Base-by-base conservation (phyloP, 2,888 invertebrate genomes). In the Maniola hyperantus region DNA sequence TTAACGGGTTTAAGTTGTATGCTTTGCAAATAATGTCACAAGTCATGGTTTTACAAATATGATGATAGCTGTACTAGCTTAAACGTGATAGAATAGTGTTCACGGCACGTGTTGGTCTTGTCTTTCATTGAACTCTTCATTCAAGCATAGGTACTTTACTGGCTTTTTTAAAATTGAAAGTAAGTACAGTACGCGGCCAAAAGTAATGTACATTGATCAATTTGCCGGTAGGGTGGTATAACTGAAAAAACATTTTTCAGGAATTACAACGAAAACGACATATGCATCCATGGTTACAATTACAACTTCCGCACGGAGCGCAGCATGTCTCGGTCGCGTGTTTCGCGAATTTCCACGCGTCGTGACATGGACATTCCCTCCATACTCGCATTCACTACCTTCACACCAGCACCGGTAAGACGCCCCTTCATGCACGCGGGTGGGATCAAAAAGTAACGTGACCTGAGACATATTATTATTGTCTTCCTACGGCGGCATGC, bases 321-420 rank as follows among this genome's bases (percentile, higher is more conserved):
- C 62, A 92, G 91, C 73, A 72, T 87, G 51, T 92, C 92, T 2
- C 83, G 88, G 6, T 88, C 89, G 0, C 81, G 87, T 2, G 76
- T 90, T 59, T 92, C 91, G n/a, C 79, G 90, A 33, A 77, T 88
- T 44, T 91, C 91, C 34, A 87, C 86, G 11, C 82, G 87, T 1
- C 83, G 91, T 0, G 91, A 92, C 72, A 91, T 92, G 89, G 91
- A 91, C 73, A 91, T 92, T 67, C 86, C 91, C 1, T 89, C 91
- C 5, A 90, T 92, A 65, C 77, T 92, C 51, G 91, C 91, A 11
- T 91, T 85, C 70, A 84, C 80, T 20, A 79, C 85, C n/a, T 75
- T 74, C 6, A 68, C 64, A 5, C 78, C 85, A 1, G 77, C 79
- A 51, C 84, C 83, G 75, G 89, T 89, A 64, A 73, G 74, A 6